Conservation (phyloP, 1,140 invertebrate species). For the Zaprionus davidi region DNA sequence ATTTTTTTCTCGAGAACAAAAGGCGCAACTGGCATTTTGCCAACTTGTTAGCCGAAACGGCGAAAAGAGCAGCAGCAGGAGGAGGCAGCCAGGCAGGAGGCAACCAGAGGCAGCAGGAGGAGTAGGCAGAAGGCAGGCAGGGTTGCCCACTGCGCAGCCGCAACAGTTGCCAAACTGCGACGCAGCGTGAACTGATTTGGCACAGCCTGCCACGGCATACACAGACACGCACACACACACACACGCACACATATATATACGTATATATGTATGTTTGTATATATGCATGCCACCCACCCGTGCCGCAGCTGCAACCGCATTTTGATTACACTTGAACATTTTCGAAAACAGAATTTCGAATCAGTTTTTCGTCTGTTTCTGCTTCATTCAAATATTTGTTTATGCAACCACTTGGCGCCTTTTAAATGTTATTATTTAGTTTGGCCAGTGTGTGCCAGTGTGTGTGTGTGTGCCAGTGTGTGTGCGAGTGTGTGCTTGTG, state of each 20-base stretch:
- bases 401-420: conserved; percentile 83
- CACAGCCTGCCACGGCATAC: conserved; percentile 41
- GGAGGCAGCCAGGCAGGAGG: background rate
- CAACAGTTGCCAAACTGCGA: conserved; percentile 65
- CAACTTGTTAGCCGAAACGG: conserved; percentile 3
- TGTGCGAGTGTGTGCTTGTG: conserved; percentile 31
- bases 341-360: conserved; percentile 42
- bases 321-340: conserved; percentile 42
- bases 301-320: conserved; percentile 41
- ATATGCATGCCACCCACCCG: conserved; percentile 31
- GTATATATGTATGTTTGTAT: too few species aligned
- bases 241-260: background rate
- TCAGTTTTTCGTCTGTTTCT: background rate
- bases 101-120: too few species aligned
- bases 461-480: background rate
- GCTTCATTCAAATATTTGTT: conserved; percentile 77
- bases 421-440: conserved; percentile 84
- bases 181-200: conserved; percentile 72
- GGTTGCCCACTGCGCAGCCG: conserved; percentile 52
- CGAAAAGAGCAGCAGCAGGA: conserved; percentile 56
- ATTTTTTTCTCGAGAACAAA: background rate
- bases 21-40: conserved; percentile 4
- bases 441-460: conserved; percentile 40
- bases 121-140: conserved; percentile 2
- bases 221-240: background rate